These are phyloP conservation scores for Falco punctatus DNA, from an alignment of 2,113 vertebrate species.

Conservation along the genomic window DNA sequence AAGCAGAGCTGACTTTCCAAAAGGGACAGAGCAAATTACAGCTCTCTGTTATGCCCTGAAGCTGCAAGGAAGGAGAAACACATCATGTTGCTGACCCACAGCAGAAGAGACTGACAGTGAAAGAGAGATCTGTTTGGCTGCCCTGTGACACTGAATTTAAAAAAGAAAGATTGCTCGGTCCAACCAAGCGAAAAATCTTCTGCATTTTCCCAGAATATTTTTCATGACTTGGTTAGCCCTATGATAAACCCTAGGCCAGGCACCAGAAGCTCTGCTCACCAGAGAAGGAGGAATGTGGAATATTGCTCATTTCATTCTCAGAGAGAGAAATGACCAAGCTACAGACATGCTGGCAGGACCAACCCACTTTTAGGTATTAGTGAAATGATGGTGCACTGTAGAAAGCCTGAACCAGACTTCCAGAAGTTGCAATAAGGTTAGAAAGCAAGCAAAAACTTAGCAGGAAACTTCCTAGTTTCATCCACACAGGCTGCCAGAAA, in stretches of 20 bases:
- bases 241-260: constrained; percentile 46
- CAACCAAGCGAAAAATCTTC: constrained; percentile 50
- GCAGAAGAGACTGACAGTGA: neutral
- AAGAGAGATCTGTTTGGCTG: constrained; percentile 30
- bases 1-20: neutral
- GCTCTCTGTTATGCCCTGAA: neutral
- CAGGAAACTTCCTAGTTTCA: neutral
- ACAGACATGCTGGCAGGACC: neutral
- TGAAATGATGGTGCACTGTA: neutral
- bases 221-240: constrained; percentile 59
- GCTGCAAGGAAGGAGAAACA: neutral
- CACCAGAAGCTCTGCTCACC: neutral
- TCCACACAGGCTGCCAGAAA: neutral
- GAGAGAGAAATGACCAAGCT: neutral
- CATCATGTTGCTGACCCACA: neutral
- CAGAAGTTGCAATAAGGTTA: neutral
- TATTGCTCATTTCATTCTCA: constrained; percentile 25
- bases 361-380: neutral
- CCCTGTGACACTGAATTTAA: neutral
- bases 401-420: neutral
- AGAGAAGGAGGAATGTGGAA: neutral
- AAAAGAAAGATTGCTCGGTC: constrained; percentile 33
- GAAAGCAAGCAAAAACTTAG: neutral
- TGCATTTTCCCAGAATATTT: constrained; percentile 52
- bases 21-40: neutral